These are phyloP conservation scores for Calameuta pallipes DNA, from an alignment of 2,888 invertebrate species.

Conservation along the genomic window DNA sequence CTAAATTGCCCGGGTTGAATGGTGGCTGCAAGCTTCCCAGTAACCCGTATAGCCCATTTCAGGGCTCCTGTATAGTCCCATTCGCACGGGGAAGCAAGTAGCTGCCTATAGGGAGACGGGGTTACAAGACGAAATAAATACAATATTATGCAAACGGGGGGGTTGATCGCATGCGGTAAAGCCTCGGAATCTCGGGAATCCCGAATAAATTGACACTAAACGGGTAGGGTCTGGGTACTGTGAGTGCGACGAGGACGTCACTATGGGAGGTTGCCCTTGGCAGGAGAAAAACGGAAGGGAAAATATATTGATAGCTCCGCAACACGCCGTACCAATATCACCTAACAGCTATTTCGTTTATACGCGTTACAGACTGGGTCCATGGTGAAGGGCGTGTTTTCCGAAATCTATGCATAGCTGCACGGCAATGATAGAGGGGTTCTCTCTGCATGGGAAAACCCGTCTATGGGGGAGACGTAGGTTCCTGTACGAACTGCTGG, in stretches of 20 bases:
- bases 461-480: background rate
- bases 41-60: constrained; percentile 56
- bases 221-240: constrained; percentile 42
- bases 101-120: constrained; percentile 32
- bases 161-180: constrained; percentile 62
- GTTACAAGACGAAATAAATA: constrained; percentile 66
- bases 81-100: constrained; percentile 34
- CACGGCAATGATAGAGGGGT: constrained; percentile 32
- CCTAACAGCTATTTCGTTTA: constrained; percentile 63
- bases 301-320: constrained; percentile 49
- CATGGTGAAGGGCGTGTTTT: constrained; percentile 28
- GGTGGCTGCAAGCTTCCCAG: constrained; percentile 50
- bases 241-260: constrained; percentile 13
- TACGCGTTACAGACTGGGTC: constrained; percentile 35
- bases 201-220: constrained; percentile 68
- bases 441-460: background rate
- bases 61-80: constrained; percentile 42
- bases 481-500: background rate
- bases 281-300: constrained; percentile 20
- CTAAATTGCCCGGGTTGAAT: constrained; percentile 56
- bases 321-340: constrained; percentile 60
- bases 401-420: constrained; percentile 51
- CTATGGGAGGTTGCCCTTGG: background rate
- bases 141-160: constrained; percentile 67
- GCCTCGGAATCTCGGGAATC: constrained; percentile 66